These are phyloP conservation scores for Tipula vernalis DNA, from an alignment of 2,888 invertebrate species.

Conservation along the genomic window DNA sequence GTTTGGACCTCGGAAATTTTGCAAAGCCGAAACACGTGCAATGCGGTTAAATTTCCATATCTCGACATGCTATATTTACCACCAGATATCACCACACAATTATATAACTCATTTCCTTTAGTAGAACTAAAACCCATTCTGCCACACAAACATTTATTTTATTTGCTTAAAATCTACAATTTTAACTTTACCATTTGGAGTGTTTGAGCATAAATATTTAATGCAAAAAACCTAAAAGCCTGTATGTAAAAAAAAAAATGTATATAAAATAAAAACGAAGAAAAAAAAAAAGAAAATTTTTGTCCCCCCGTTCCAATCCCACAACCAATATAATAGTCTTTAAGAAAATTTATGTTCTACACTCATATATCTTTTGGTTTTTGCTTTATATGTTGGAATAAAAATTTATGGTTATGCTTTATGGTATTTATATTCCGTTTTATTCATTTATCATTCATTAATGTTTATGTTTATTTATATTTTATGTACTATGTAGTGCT, in stretches of 20 bases:
- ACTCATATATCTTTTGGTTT: neutral
- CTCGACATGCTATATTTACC: neutral
- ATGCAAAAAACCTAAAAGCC: neutral
- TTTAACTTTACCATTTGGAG: neutral
- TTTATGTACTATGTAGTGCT: neutral
- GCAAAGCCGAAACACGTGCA: neutral
- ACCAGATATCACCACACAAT: neutral
- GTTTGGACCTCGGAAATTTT: neutral
- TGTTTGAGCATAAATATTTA: neutral
- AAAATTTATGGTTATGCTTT: conserved; percentile 4
- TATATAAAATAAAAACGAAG: neutral
- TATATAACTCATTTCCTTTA: neutral
- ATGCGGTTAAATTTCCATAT: neutral
- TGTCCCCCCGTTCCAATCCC: neutral
- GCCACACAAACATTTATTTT: neutral
- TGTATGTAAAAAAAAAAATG: neutral
- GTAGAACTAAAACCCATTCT: neutral
- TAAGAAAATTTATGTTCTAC: neutral
- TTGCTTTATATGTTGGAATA: neutral
- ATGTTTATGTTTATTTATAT: neutral
- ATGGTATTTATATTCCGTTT: neutral
- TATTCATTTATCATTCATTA: neutral
- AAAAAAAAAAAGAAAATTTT: neutral
- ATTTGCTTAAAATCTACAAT: neutral
- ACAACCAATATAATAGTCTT: neutral